Conservation (phyloP, 2,888 invertebrate genomes). For the Rhodophaea formosa region DNA sequence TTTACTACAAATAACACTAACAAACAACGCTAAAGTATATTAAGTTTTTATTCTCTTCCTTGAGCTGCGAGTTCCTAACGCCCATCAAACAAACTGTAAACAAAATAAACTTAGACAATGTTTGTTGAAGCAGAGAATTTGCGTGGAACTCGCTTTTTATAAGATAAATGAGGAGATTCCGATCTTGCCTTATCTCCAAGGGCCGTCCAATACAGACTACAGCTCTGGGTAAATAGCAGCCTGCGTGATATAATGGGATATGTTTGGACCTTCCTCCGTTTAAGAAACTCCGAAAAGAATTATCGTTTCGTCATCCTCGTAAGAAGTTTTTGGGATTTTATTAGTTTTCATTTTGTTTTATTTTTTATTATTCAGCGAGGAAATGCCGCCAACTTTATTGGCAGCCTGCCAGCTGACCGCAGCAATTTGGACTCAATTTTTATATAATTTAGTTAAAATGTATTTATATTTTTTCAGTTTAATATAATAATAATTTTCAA, state of each 20-base stretch:
- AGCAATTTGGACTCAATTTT: no score
- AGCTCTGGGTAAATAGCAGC: constrained; percentile 3
- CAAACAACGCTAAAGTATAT: background rate
- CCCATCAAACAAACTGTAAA: constrained; percentile 10
- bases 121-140: constrained; percentile 14
- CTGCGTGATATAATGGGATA: constrained; percentile 3
- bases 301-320: no score
- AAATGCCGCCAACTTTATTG: no score
- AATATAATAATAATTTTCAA: no score
- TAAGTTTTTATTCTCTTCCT: constrained; percentile 5
- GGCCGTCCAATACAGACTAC: constrained; percentile 26
- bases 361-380: no score
- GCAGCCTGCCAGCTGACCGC: no score
- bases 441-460: no score
- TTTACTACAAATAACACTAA: background rate
- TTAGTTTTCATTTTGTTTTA: no score
- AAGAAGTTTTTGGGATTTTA: no score
- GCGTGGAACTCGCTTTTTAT: constrained; percentile 10
- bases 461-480: no score
- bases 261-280: background rate
- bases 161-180: constrained; percentile 26
- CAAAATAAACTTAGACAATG: constrained; percentile 15
- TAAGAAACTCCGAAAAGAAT: no score
- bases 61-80: constrained; percentile 1
- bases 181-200: constrained; percentile 24